Conservation (phyloP, 2,888 invertebrate genomes). For the Drosophila melanosoma region DNA sequence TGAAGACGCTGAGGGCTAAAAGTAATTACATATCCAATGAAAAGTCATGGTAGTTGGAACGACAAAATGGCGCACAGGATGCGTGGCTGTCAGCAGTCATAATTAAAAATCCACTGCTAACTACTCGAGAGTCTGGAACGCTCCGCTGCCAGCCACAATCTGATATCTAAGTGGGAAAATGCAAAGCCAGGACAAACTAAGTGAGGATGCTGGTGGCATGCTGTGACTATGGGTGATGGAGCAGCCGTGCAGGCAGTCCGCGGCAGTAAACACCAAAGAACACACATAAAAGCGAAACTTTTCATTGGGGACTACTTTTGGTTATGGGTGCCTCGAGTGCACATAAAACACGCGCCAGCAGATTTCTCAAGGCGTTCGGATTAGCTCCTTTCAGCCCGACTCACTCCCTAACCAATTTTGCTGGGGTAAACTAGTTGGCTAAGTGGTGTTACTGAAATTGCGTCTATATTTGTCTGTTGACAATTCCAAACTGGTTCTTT, state of each 20-base stretch:
- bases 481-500: slow-evolving; percentile 40
- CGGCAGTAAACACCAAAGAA: slow-evolving; percentile 27
- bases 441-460: slow-evolving; percentile 19
- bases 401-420: not conserved
- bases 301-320: slow-evolving; percentile 73
- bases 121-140: slow-evolving; percentile 15
- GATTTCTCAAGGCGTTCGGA: slow-evolving; percentile 61
- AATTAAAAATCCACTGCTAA: slow-evolving; percentile 64
- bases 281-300: slow-evolving; percentile 66
- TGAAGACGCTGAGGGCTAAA: slow-evolving; percentile 44
- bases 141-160: slow-evolving; percentile 21
- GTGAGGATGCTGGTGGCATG: slow-evolving; percentile 13
- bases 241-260: slow-evolving; percentile 14
- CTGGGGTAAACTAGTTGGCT: slow-evolving; percentile 46
- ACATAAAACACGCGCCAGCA: slow-evolving; percentile 70
- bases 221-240: slow-evolving; percentile 2
- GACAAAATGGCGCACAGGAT: slow-evolving; percentile 23
- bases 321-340: slow-evolving; percentile 72
- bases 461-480: slow-evolving; percentile 48
- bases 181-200: slow-evolving; percentile 10
- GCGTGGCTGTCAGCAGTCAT: slow-evolving; percentile 41
- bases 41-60: slow-evolving; percentile 59
- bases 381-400: slow-evolving; percentile 13
- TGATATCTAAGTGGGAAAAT: slow-evolving; percentile 48
- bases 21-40: slow-evolving; percentile 79